These are phyloP conservation scores for Epicampocera succincta DNA, from an alignment of 2,888 invertebrate species.

Conservation along the genomic window DNA sequence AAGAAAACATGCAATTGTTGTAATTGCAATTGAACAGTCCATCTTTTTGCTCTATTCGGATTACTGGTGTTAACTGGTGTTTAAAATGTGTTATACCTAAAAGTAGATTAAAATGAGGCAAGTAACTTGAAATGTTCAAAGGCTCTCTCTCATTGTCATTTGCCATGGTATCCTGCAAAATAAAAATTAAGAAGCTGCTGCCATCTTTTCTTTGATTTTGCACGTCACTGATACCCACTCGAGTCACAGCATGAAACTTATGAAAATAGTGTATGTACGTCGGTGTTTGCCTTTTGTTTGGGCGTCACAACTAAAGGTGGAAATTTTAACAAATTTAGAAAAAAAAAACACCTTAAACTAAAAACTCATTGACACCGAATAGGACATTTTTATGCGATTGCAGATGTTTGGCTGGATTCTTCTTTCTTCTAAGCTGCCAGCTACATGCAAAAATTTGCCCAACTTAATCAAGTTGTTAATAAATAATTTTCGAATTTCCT, in stretches of 20 bases:
- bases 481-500: too few relatives aligned
- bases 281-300: slow-evolving; percentile 7
- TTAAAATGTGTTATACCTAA: slow-evolving; percentile 58
- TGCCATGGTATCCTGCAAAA: slow-evolving; percentile 34
- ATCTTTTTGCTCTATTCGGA: slow-evolving; percentile 1
- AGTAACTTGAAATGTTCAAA: slow-evolving; percentile 6
- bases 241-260: slow-evolving; percentile 37
- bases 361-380: slow-evolving; percentile 56
- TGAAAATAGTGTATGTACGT: slow-evolving; percentile 27
- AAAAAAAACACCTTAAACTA: slow-evolving; percentile 38
- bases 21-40: slow-evolving; percentile 35
- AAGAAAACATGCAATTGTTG: slow-evolving; percentile 23
- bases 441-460: slow-evolving; percentile 12
- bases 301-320: slow-evolving; percentile 61
- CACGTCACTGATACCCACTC: slow-evolving; percentile 49
- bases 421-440: neutral
- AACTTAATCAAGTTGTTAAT: neutral
- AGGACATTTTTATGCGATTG: neutral
- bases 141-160: too few relatives aligned
- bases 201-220: too few relatives aligned
- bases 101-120: slow-evolving; percentile 41
- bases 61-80: neutral
- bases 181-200: neutral
- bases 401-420: neutral
- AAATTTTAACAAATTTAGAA: slow-evolving; percentile 58